A percentile compares a stretch with the other conserved stretches of the same genome.
phyloP scores from a whole-genome alignment of 2,113 vertebrate species.

The Poicephalus gulielmi region DNA sequence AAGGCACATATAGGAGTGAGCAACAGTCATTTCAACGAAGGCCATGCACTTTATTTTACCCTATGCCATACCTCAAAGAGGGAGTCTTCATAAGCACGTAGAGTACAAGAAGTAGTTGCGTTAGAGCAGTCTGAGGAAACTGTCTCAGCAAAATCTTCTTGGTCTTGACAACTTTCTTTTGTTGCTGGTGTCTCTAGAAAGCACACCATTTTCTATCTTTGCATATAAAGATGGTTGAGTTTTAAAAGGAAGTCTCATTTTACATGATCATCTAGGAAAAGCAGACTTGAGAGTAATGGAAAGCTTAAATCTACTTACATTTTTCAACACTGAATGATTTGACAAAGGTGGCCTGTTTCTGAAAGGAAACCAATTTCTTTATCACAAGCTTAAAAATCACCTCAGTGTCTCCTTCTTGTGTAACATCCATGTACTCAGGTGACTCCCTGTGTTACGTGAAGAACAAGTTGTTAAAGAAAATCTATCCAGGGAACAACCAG shows the following conservation, averaged over 20 bases:
- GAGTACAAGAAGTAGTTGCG: neutral
- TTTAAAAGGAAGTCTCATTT: neutral
- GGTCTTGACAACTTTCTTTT: neutral
- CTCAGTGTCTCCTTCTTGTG: neutral
- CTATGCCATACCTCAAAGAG: neutral
- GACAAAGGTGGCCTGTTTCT: neutral
- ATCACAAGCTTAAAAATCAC: neutral
- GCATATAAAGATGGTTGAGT: neutral
- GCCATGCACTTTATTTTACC: neutral
- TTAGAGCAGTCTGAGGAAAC: neutral
- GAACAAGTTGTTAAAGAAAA: neutral
- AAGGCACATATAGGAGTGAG: neutral
- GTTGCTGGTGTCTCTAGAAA: neutral
- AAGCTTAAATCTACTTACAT: neutral
- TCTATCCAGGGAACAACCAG: neutral
- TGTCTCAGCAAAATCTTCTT: constrained; percentile 32
- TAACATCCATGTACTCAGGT: neutral
- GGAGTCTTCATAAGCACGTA: neutral
- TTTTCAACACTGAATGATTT: neutral
- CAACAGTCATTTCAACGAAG: neutral
- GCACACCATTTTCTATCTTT: neutral
- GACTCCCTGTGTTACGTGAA: neutral
- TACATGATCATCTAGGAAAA: neutral
- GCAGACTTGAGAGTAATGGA: neutral
- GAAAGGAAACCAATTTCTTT: neutral